A percentile compares a stretch with the other conserved stretches of the same genome.
Conservation (phyloP, 2,113 vertebrate species). For the Siniperca chuatsi region DNA sequence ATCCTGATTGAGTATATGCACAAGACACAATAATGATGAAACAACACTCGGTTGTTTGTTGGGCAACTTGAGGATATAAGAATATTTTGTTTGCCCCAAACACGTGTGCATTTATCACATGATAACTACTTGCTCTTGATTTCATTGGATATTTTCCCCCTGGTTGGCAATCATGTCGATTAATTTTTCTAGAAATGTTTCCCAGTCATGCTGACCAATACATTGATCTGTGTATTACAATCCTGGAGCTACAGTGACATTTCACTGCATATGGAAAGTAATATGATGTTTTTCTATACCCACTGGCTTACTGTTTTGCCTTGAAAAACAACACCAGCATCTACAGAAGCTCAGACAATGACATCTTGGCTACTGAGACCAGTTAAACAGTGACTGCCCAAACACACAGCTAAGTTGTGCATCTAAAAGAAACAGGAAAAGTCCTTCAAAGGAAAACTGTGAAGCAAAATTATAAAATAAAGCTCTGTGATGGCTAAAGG, state of each 20-base stretch:
- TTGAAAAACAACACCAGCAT: neutral
- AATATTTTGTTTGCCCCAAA: neutral
- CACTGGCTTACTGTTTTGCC: neutral
- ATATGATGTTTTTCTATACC: neutral
- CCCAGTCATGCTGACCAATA: neutral
- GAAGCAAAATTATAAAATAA: slow-evolving; percentile 2
- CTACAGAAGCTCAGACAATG: neutral
- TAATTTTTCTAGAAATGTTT: neutral
- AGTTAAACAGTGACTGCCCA: slow-evolving; percentile 6
- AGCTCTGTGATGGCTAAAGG: neutral
- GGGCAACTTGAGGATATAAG: neutral
- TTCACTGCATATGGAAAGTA: neutral
- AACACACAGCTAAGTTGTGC: neutral
- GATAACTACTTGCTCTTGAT: neutral
- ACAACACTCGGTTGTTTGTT: neutral
- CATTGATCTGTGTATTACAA: neutral
- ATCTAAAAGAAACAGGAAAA: neutral
- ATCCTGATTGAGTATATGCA: neutral
- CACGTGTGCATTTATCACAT: neutral
- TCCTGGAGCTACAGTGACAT: neutral
- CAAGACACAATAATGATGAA: neutral
- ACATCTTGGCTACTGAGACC: neutral
- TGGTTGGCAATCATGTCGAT: neutral
- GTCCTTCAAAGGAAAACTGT: neutral
- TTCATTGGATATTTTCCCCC: neutral